A percentile compares a stretch with the other conserved stretches of the same genome.
Evolutionary conservation across 2,888 invertebrate genomes (phyloP).

Genomic region (Pristionchus maxplancki): DNA sequence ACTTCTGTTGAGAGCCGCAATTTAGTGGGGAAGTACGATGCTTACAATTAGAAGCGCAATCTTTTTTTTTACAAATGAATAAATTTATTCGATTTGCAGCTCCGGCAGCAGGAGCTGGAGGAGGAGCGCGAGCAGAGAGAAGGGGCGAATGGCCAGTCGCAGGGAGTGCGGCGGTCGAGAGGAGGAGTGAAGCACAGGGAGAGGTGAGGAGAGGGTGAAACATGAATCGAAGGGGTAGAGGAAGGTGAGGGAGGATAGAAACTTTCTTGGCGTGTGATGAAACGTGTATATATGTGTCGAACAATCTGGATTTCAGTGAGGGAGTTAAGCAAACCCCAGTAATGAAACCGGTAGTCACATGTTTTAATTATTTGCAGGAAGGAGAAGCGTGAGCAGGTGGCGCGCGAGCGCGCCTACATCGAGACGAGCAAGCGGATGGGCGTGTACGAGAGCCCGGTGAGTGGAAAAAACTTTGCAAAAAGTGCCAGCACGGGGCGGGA

Average conservation of each 20-base stretch:
- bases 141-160: background rate
- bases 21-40: too few species aligned
- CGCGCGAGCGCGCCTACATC: background rate
- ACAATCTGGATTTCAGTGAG: too few species aligned
- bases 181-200: constrained; percentile 45
- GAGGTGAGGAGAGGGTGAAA: background rate
- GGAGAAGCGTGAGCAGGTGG: background rate
- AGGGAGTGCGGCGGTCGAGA: background rate
- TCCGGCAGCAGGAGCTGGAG: constrained; percentile 7
- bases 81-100: too few species aligned
- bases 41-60: too few species aligned
- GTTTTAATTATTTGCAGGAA: background rate
- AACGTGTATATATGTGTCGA: too few species aligned
- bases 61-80: too few species aligned
- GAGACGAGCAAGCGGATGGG: constrained; percentile 18
- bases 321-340: too few species aligned
- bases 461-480: background rate
- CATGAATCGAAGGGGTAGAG: too few species aligned
- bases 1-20: too few species aligned
- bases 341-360: background rate
- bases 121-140: constrained; percentile 1
- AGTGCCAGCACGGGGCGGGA: background rate
- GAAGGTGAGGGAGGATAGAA: too few species aligned
- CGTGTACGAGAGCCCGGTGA: constrained; percentile 5
- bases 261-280: too few species aligned